Percentiles rank a stretch among this genome's conserved stretches.
These are phyloP conservation scores for Trichopria drosophilae DNA, from an alignment of 2,888 invertebrate species.

Conservation along the genomic window DNA sequence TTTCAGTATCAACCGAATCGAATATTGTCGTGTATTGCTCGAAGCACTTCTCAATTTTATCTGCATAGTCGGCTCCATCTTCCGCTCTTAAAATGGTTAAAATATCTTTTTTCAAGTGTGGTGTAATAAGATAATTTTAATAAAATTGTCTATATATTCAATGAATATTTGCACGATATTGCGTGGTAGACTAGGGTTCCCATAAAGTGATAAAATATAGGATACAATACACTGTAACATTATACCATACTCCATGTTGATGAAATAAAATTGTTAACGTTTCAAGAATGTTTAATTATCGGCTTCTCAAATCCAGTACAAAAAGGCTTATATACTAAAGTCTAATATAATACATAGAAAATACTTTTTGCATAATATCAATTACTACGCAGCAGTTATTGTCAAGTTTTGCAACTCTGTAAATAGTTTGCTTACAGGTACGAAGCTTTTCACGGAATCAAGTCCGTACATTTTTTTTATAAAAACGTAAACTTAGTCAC, in stretches of 20 bases:
- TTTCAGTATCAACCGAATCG: conserved; percentile 13
- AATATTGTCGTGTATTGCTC: conserved; percentile 11
- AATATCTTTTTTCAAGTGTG: conserved; percentile 15
- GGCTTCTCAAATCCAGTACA: too few relatives aligned
- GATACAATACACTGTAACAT: too few relatives aligned
- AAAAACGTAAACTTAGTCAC: conserved; percentile 19
- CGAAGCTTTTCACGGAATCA: too few relatives aligned
- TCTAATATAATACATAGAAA: too few relatives aligned
- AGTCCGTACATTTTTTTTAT: conserved; percentile 19
- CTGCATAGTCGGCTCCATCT: not conserved
- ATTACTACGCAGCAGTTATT: too few relatives aligned
- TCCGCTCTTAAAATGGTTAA: conserved; percentile 13
- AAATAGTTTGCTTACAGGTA: too few relatives aligned
- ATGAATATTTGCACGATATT: conserved; percentile 18
- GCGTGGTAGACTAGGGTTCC: conserved; percentile 14
- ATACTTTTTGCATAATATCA: too few relatives aligned
- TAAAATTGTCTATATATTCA: conserved; percentile 13
- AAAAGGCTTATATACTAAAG: too few relatives aligned
- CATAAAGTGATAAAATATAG: conserved; percentile 15
- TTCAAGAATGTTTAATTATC: too few relatives aligned
- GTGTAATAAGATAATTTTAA: conserved; percentile 12
- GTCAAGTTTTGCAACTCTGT: too few relatives aligned
- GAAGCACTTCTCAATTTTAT: conserved; percentile 5
- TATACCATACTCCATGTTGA: too few relatives aligned
- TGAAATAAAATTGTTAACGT: too few relatives aligned